phyloP scores from a whole-genome alignment of 2,113 vertebrate genomes.

The Mobula birostris region DNA sequence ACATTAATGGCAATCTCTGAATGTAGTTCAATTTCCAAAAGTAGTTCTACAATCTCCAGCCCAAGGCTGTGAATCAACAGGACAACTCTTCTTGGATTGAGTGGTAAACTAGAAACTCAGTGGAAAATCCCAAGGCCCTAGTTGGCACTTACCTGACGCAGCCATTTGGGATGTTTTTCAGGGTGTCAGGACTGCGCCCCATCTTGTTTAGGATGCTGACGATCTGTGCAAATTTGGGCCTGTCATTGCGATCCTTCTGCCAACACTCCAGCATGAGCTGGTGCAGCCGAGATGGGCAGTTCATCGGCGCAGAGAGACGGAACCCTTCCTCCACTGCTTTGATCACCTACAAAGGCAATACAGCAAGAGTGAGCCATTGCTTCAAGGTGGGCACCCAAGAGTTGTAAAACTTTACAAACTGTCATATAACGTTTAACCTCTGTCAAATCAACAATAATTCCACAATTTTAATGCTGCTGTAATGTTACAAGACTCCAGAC shows the following conservation, averaged over 20 bases:
- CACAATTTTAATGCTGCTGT: neutral
- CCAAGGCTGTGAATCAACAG: neutral
- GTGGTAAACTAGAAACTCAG: neutral
- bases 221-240: slow-evolving; percentile 86
- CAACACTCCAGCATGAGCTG: slow-evolving; percentile 92
- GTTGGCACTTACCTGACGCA: slow-evolving; percentile 59
- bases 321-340: slow-evolving; percentile 94
- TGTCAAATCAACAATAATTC: neutral
- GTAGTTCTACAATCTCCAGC: neutral
- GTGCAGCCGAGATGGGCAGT: slow-evolving; percentile 75
- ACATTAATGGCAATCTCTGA: neutral
- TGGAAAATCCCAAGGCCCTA: neutral
- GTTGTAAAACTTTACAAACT: neutral
- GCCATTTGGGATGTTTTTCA: slow-evolving; percentile 55
- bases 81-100: neutral
- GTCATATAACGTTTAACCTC: neutral
- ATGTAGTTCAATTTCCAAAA: neutral
- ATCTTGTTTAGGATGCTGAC: slow-evolving; percentile 78
- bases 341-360: slow-evolving; percentile 64
- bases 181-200: slow-evolving; percentile 70
- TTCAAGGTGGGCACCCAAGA: neutral
- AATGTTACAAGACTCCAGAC: neutral
- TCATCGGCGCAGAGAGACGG: slow-evolving; percentile 80
- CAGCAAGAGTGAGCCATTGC: neutral
- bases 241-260: slow-evolving; percentile 82